Percentiles rank a stretch among this genome's conserved stretches.
Evolutionary conservation across 2,888 invertebrate species (phyloP).

Genomic region (Sphaerophoria rueppellii): DNA sequence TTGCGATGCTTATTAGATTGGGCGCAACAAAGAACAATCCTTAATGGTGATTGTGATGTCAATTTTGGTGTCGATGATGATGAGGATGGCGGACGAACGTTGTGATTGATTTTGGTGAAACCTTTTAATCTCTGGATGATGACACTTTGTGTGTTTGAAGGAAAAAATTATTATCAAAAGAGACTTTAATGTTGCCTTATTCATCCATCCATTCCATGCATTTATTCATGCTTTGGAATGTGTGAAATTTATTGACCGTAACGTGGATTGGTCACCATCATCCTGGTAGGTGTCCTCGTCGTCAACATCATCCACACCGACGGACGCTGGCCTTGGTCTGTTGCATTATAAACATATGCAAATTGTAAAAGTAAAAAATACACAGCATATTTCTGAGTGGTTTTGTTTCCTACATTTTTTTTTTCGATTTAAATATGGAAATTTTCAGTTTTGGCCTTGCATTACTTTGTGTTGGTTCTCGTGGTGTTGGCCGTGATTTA

Average conservation of each 20-base stretch:
- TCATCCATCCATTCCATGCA: neutral
- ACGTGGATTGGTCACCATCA: neutral
- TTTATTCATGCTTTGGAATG: neutral
- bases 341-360: slow-evolving; percentile 33
- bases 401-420: slow-evolving; percentile 1
- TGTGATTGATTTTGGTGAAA: slow-evolving; percentile 30
- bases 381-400: slow-evolving; percentile 32
- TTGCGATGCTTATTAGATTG: slow-evolving; percentile 41
- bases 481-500: neutral
- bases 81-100: neutral
- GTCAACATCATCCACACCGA: too few species aligned
- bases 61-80: neutral
- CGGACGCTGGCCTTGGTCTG: slow-evolving; percentile 4
- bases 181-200: neutral
- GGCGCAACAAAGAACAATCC: slow-evolving; percentile 27
- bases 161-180: slow-evolving; percentile 8
- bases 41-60: neutral
- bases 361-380: slow-evolving; percentile 34
- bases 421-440: slow-evolving; percentile 7
- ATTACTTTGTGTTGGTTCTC: slow-evolving; percentile 17
- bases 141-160: neutral
- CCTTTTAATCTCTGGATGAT: slow-evolving; percentile 18
- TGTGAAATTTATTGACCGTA: slow-evolving; percentile 32
- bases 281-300: neutral
- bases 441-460: slow-evolving; percentile 6